Percentiles rank a stretch among this genome's conserved stretches.
phyloP scores from a whole-genome alignment of 2,113 vertebrate genomes.

The Synodontis membranacea region DNA sequence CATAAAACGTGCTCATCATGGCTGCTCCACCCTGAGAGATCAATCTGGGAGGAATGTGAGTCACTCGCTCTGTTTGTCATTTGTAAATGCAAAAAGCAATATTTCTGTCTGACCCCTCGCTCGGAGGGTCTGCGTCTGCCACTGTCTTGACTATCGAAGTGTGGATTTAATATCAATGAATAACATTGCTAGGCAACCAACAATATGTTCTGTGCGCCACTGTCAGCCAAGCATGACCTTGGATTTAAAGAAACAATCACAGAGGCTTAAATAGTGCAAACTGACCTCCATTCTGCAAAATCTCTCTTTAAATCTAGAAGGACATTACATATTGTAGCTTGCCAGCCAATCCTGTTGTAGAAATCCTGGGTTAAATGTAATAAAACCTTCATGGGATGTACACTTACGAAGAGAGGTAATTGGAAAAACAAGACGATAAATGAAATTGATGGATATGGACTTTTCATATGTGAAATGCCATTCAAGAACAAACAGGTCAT shows the following conservation, averaged over 20 bases:
- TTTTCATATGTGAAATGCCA: slow-evolving; percentile 38
- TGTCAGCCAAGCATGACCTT: slow-evolving; percentile 68
- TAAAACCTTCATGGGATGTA: slow-evolving; percentile 47
- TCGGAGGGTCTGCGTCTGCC: slow-evolving; percentile 65
- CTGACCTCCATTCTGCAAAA: slow-evolving; percentile 50
- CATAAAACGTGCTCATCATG: slow-evolving; percentile 59
- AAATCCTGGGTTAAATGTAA: slow-evolving; percentile 49
- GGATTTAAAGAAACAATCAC: slow-evolving; percentile 75
- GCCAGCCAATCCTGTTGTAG: slow-evolving; percentile 38
- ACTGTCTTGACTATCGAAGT: slow-evolving; percentile 66
- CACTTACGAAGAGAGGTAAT: slow-evolving; percentile 46
- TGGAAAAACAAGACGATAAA: slow-evolving; percentile 47
- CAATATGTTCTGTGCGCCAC: slow-evolving; percentile 60
- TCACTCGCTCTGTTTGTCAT: slow-evolving; percentile 66
- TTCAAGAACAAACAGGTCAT: slow-evolving; percentile 31
- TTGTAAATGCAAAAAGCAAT: slow-evolving; percentile 77
- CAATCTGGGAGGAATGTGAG: slow-evolving; percentile 56
- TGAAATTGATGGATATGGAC: slow-evolving; percentile 33
- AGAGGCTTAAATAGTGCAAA: slow-evolving; percentile 63
- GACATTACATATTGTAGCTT: slow-evolving; percentile 43
- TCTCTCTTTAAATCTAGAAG: slow-evolving; percentile 50
- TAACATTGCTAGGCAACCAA: slow-evolving; percentile 76
- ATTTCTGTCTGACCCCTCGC: slow-evolving; percentile 68
- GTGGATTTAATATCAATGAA: slow-evolving; percentile 75
- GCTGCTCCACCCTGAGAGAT: slow-evolving; percentile 64